Base-by-base conservation (phyloP, 2,113 vertebrate genomes). In the Nyctibius bracteatus region DNA sequence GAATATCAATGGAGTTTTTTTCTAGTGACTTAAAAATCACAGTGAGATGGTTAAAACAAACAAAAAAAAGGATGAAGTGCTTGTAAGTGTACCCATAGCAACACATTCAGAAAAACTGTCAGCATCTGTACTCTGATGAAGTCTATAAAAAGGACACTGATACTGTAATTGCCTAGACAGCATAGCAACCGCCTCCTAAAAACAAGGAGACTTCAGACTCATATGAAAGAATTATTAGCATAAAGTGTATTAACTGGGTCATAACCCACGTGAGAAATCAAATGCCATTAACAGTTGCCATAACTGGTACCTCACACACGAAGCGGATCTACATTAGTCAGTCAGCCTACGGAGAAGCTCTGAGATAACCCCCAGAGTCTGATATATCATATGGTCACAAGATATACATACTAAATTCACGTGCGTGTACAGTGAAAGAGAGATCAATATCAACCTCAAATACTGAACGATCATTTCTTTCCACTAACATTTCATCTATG, bases 71-170 rank as follows among this genome's bases (percentile, higher is more conserved):
- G 15, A 70, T 47, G 9, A 81, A 73, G 35, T n/a, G 54, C 71
- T 92, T 61, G 31, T 70, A 91, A 43, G 55, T 58, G 65, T 73
- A 89, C n/a, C 77, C 83, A 92, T 66, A 83, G 90, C 89, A 95
- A 94, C 90, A 84, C 77, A 89, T 68, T 41, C 59, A 62, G 61
- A 82, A 81, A 86, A 79, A n/a, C 23, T 43, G 62, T 30, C 46
- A 91, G 80, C 54, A 66, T 82, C 90, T 84, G 81, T 30, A 90
- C 72, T 57, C 90, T 86, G 58, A 55, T 68, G 73, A 81, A 52
- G 59, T 78, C 91, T 87, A 52, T 84, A 87, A 77, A 90, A 94
- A 88, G 72, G 49, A 81, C 20, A 61, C 35, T 57, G 67, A 88
- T 65, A 62, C 87, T 84, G 41, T 63, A 89, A 92, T 78, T 94